These are phyloP conservation scores for Eilema caniola DNA, from an alignment of 2,888 invertebrate genomes.

Conservation along the genomic window DNA sequence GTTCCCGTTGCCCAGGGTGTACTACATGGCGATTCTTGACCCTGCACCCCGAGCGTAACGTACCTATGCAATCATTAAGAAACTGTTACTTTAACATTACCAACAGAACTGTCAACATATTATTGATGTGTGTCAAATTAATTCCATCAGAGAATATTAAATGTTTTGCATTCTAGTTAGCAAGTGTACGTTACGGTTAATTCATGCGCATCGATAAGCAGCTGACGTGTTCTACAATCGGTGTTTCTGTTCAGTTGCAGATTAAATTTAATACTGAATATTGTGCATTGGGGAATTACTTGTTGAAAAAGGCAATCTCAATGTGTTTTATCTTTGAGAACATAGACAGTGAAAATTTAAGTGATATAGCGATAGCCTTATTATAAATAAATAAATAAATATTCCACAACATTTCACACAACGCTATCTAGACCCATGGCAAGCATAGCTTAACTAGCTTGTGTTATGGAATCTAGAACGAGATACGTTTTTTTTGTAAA, in stretches of 20 bases:
- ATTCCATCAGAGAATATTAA: neutral
- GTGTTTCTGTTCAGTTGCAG: conserved; percentile 12
- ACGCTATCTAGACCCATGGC: no score
- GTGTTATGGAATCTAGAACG: no score
- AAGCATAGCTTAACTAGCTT: no score
- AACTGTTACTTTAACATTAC: no score
- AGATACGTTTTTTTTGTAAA: no score
- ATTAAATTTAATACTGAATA: neutral
- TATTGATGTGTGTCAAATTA: no score
- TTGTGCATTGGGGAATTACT: neutral
- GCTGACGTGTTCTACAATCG: conserved; percentile 12
- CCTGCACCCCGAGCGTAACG: no score
- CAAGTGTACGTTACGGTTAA: neutral
- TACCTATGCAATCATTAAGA: no score
- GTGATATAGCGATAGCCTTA: neutral
- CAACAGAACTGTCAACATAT: no score
- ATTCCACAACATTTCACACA: no score
- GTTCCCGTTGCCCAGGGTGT: no score
- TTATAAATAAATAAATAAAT: neutral
- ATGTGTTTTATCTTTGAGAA: neutral
- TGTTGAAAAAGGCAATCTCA: neutral
- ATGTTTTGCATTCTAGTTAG: neutral
- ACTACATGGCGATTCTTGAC: no score
- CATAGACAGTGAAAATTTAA: neutral
- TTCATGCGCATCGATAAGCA: conserved; percentile 13